phyloP scores from a whole-genome alignment of 2,888 invertebrate genomes.

The Lottia gigantea region DNA sequence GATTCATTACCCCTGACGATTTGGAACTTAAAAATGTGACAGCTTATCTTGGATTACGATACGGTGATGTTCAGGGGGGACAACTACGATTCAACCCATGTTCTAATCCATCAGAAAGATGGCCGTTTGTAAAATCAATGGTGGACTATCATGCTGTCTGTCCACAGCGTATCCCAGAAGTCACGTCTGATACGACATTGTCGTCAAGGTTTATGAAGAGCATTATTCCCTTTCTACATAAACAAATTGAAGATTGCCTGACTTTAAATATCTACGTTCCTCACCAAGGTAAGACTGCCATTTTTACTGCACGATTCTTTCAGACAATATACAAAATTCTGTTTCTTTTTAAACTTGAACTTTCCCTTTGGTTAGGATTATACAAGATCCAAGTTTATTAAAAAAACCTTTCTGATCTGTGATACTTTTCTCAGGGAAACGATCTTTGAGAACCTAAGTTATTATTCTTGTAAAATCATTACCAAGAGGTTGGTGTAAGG shows the following conservation, averaged over 20 bases:
- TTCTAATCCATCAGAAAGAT: background rate
- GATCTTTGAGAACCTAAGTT: too few relatives aligned
- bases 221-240: background rate
- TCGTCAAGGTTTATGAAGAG: background rate
- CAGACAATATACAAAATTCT: too few relatives aligned
- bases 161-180: background rate
- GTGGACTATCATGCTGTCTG: background rate
- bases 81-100: background rate
- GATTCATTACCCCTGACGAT: background rate
- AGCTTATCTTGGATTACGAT: conserved; percentile 1
- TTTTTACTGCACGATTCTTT: too few relatives aligned
- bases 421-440: too few relatives aligned
- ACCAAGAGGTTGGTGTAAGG: too few relatives aligned
- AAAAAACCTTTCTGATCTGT: too few relatives aligned
- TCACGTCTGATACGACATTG: background rate
- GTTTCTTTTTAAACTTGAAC: too few relatives aligned
- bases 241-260: background rate
- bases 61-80: background rate
- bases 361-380: too few relatives aligned
- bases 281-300: background rate
- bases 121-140: background rate
- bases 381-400: too few relatives aligned
- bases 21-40: background rate
- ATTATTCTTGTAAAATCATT: too few relatives aligned
- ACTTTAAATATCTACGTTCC: conserved; percentile 4